phyloP scores from a whole-genome alignment of 2,888 invertebrate species.

The Cacoxenus indagator region DNA sequence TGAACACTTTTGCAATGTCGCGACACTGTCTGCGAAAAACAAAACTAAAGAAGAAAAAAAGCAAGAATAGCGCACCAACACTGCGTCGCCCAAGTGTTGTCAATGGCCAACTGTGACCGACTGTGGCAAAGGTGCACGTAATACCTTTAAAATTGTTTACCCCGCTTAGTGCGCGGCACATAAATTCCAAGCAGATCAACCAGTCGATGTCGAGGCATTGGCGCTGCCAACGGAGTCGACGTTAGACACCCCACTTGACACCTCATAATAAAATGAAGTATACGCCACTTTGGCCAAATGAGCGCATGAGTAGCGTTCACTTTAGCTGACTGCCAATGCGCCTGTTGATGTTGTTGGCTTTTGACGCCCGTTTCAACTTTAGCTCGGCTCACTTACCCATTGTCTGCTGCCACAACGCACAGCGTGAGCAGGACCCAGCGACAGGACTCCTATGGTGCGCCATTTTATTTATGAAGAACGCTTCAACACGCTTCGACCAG shows the following conservation, averaged over 20 bases:
- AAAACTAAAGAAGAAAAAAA: background rate
- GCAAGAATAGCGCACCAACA: background rate
- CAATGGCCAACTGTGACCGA: background rate
- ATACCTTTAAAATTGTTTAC: conserved; percentile 16
- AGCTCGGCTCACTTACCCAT: background rate
- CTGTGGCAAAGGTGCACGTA: background rate
- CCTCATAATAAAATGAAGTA: conserved; percentile 68
- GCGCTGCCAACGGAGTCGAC: conserved; percentile 36
- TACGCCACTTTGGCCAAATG: conserved; percentile 54
- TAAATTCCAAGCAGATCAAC: conserved; percentile 50
- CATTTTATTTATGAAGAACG: conserved; percentile 20
- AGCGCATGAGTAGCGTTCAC: conserved; percentile 28
- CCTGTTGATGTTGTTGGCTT: conserved; percentile 38
- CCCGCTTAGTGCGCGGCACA: conserved; percentile 5
- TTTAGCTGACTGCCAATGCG: conserved; percentile 15
- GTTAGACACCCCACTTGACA: conserved; percentile 64
- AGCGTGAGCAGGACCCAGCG: background rate
- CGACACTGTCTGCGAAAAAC: conserved; percentile 15
- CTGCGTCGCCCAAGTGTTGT: background rate
- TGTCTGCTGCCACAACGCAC: background rate
- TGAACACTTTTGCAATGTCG: conserved; percentile 40
- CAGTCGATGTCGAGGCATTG: background rate
- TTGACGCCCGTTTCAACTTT: background rate
- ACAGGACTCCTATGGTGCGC: background rate
- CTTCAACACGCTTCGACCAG: conserved; percentile 26